phyloP scores from a whole-genome alignment of 2,888 invertebrate genomes.

The Tupiocoris notatus region DNA sequence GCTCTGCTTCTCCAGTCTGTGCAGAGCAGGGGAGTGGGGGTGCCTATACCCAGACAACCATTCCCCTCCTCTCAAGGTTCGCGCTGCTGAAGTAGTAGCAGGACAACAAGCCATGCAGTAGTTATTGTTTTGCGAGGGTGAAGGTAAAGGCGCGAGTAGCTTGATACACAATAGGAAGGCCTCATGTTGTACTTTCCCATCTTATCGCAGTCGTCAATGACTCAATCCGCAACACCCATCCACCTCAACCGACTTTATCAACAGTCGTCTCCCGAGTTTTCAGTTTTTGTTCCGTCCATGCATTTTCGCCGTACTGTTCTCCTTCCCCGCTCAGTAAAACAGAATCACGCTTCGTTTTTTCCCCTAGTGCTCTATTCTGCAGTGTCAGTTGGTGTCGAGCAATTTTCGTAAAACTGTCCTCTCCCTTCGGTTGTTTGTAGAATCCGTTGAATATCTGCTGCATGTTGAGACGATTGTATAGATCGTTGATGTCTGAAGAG shows the following conservation, averaged over 20 bases:
- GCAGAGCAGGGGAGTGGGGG: not conserved
- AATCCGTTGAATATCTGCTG: not conserved
- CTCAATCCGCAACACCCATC: slow-evolving; percentile 31
- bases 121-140: not conserved
- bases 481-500: not conserved
- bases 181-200: not conserved
- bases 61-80: not conserved
- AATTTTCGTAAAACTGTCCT: not conserved
- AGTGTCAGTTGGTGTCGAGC: not conserved
- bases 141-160: not conserved
- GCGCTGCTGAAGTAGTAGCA: not conserved
- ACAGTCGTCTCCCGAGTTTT: slow-evolving; percentile 20
- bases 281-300: not conserved
- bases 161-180: not conserved
- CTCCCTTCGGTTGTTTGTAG: not conserved
- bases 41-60: not conserved
- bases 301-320: not conserved
- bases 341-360: not conserved
- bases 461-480: not conserved
- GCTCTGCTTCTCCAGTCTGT: slow-evolving; percentile 4
- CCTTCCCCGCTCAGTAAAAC: not conserved
- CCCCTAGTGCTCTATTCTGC: not conserved
- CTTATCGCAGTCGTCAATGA: slow-evolving; percentile 20
- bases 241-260: slow-evolving; percentile 39
- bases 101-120: not conserved